A percentile compares a stretch with the other conserved stretches of the same genome.
These are phyloP conservation scores for Tribolium freemani DNA, from an alignment of 2,888 invertebrate genomes.

Conservation along the genomic window DNA sequence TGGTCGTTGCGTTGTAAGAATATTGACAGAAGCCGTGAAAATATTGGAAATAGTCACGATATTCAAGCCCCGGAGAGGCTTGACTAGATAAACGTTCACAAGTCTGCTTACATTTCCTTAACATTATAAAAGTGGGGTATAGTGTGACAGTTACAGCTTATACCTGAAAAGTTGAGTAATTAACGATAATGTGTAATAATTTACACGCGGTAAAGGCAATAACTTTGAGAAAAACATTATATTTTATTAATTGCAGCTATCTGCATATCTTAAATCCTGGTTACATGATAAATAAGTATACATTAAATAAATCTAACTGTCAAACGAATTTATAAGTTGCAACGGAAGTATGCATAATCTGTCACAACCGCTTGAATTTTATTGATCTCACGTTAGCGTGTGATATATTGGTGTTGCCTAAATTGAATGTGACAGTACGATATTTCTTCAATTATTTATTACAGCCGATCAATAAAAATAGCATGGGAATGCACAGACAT, in stretches of 20 bases:
- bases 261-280: conserved; percentile 40
- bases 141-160: background rate
- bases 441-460: conserved; percentile 5
- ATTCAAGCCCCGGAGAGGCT: conserved; percentile 1
- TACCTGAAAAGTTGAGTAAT: conserved; percentile 22
- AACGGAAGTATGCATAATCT: conserved; percentile 41
- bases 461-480: conserved; percentile 35
- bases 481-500: conserved; percentile 25
- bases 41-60: conserved; percentile 37
- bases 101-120: background rate
- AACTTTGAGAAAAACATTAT: conserved; percentile 38
- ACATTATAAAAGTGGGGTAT: background rate
- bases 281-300: conserved; percentile 44
- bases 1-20: conserved; percentile 17
- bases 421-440: conserved; percentile 7
- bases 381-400: conserved; percentile 29
- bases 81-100: background rate
- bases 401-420: conserved; percentile 27
- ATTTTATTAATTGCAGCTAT: conserved; percentile 44
- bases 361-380: conserved; percentile 36
- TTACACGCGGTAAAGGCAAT: conserved; percentile 25
- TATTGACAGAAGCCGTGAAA: conserved; percentile 19
- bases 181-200: conserved; percentile 33
- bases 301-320: conserved; percentile 43
- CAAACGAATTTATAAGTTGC: conserved; percentile 40